Evolutionary conservation across 2,888 invertebrate genomes (phyloP), one percentile per base, ranked within the genome.

Genomic region (Athrips mouffetella): DNA sequence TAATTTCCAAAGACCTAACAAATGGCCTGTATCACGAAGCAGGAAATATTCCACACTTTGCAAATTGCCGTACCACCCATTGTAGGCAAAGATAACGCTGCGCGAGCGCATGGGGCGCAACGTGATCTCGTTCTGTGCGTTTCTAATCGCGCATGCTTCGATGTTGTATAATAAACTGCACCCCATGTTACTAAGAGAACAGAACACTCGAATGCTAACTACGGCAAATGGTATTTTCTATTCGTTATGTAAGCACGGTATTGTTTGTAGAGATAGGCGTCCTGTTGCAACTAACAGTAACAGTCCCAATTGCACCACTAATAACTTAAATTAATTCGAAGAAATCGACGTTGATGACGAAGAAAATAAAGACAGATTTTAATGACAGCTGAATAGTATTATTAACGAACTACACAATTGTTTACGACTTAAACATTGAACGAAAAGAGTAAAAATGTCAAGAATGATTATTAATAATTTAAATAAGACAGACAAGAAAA

Each of bases 121-220:
- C 77, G 80, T 80, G 79, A 76, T 71, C 66, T 20, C 13, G 37
- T 37, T 18, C 37, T 45, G 62, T 72, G 65, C 69, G 67, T 67
- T 70, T 70, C 73, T 68, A 77, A 76, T 75, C 70, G 71, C 62
- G 58, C 67, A 66, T 70, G 68, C 65, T 65, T 64, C 59, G 41
- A 48, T 42, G 57, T 73, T 76, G 68, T 68, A 70, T 70, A 74
- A 74, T 50, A 30, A 23, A 31, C 16, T 52, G 50, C 18, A 16
- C 42, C 45, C 50, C 40, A 51, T 50, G 59, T 60, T 56, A 37
- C 58, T 42, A 54, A 52, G 57, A 46, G 15, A 23, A 7, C 15
- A 31, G 45, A 49, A 39, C 18, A 18, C 31, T 13, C 16, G 25
- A 31, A 39, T 35, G 18, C 13, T 45, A 45, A 49, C 29, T 18